Evolutionary conservation across 2,113 vertebrate species (phyloP).

Genomic region (Ivindomyrus marchei): DNA sequence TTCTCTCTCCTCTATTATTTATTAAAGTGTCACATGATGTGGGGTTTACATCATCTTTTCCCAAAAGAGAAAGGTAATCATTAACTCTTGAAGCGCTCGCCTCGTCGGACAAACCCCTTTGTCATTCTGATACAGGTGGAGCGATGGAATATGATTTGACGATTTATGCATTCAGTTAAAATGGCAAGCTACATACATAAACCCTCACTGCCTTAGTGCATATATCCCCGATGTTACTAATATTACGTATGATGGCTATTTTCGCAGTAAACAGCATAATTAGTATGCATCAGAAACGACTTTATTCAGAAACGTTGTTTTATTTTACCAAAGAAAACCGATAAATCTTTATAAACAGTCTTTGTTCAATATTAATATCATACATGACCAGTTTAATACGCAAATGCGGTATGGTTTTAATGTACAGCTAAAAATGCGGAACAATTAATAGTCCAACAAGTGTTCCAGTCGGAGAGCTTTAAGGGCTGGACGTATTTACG

Average conservation of each 20-base stretch:
- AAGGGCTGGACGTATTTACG: slow-evolving; percentile 19
- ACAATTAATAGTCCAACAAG: background rate
- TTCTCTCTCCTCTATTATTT: slow-evolving; percentile 63
- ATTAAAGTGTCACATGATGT: slow-evolving; percentile 70
- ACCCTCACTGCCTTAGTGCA: background rate
- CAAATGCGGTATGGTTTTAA: background rate
- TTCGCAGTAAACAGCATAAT: background rate
- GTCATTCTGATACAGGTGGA: slow-evolving; percentile 23
- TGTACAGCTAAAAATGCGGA: background rate
- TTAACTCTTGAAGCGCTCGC: slow-evolving; percentile 58
- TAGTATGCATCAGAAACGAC: background rate
- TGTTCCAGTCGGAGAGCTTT: slow-evolving; percentile 42
- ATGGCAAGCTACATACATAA: background rate
- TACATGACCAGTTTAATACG: background rate
- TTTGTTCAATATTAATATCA: background rate
- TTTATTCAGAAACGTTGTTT: background rate
- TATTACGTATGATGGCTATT: background rate
- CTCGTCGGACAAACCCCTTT: slow-evolving; percentile 24
- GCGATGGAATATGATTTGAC: background rate
- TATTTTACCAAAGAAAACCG: background rate
- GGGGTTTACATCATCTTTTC: slow-evolving; percentile 76
- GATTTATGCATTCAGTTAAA: slow-evolving; percentile 28
- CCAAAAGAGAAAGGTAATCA: slow-evolving; percentile 58
- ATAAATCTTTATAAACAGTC: background rate
- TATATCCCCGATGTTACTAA: background rate